phyloP scores from a whole-genome alignment of 2,113 vertebrate species.

The Hiodon tergisus region DNA sequence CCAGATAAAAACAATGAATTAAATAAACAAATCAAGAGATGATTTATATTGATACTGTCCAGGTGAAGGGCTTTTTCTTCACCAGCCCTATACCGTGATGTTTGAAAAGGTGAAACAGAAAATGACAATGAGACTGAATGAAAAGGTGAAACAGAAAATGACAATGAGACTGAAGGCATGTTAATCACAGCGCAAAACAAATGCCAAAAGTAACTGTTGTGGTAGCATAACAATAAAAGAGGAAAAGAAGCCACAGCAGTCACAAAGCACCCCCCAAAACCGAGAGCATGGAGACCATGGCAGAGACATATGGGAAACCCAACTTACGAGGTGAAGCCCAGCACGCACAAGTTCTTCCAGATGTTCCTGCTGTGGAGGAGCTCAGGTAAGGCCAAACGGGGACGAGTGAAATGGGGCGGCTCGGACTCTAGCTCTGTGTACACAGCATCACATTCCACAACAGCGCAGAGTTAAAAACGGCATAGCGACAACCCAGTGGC shows the following conservation, averaged over 20 bases:
- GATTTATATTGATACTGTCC: too few relatives aligned
- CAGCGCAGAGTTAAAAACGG: slow-evolving; percentile 16
- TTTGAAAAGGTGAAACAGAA: not conserved
- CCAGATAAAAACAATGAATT: not conserved
- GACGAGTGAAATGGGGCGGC: slow-evolving; percentile 48
- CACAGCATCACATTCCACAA: slow-evolving; percentile 11
- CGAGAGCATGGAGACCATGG: not conserved
- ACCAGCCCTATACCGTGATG: not conserved
- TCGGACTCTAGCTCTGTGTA: slow-evolving; percentile 71
- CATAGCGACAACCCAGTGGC: too few relatives aligned
- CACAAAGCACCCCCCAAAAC: too few relatives aligned
- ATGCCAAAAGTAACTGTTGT: not conserved
- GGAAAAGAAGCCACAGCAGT: not conserved
- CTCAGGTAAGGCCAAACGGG: slow-evolving; percentile 65
- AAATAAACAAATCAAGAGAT: not conserved
- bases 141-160: not conserved
- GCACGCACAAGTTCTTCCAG: slow-evolving; percentile 83
- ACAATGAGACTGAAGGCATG: too few relatives aligned
- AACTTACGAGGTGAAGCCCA: slow-evolving; percentile 85
- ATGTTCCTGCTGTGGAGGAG: slow-evolving; percentile 80
- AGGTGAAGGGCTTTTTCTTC: too few relatives aligned
- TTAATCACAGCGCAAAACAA: not conserved
- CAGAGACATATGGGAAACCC: not conserved
- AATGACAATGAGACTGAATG: too few relatives aligned
- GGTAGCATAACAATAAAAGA: not conserved